These are phyloP conservation scores for Drosophila sechellia DNA, from an alignment of 1,140 invertebrate species.

Conservation along the genomic window DNA sequence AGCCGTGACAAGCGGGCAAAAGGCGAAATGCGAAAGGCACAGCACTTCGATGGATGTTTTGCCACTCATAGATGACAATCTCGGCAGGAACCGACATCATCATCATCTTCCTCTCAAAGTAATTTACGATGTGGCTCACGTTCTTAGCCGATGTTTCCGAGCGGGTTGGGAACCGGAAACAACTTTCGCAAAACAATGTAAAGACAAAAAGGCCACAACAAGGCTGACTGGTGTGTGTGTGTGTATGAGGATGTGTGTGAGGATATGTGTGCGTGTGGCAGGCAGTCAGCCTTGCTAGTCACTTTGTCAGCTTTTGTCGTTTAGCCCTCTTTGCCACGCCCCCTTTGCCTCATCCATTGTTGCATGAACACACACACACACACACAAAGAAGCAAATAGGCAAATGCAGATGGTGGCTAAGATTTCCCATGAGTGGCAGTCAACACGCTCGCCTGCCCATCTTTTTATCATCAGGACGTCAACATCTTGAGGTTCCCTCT, in stretches of 20 bases:
- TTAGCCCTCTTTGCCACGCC: constrained; percentile 32
- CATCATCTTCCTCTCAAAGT: constrained; percentile 56
- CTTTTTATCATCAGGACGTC: constrained; percentile 48
- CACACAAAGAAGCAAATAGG: background rate
- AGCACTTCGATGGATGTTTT: constrained; percentile 44
- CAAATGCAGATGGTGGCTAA: constrained; percentile 42
- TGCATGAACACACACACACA: constrained; percentile 35
- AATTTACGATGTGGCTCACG: constrained; percentile 72
- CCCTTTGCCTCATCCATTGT: constrained; percentile 25
- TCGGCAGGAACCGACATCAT: constrained; percentile 56
- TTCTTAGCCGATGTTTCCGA: constrained; percentile 24
- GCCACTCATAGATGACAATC: constrained; percentile 60
- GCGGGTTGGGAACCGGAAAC: constrained; percentile 40
- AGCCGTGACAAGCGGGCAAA: constrained; percentile 49
- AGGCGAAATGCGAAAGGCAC: constrained; percentile 16
- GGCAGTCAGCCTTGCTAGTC: constrained; percentile 70
- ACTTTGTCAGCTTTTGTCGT: constrained; percentile 74
- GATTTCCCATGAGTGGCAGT: constrained; percentile 70
- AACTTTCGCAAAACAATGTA: constrained; percentile 67
- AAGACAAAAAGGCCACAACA: constrained; percentile 20
- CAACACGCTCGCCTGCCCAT: constrained; percentile 48
- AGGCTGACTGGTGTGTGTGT: constrained; percentile 4
- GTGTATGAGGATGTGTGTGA: background rate
- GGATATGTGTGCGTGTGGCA: constrained; percentile 24
- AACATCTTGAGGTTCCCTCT: constrained; percentile 47